A percentile compares a stretch with the other conserved stretches of the same genome.
phyloP scores from a whole-genome alignment of 2,113 vertebrate genomes.

The Stegostoma tigrinum region DNA sequence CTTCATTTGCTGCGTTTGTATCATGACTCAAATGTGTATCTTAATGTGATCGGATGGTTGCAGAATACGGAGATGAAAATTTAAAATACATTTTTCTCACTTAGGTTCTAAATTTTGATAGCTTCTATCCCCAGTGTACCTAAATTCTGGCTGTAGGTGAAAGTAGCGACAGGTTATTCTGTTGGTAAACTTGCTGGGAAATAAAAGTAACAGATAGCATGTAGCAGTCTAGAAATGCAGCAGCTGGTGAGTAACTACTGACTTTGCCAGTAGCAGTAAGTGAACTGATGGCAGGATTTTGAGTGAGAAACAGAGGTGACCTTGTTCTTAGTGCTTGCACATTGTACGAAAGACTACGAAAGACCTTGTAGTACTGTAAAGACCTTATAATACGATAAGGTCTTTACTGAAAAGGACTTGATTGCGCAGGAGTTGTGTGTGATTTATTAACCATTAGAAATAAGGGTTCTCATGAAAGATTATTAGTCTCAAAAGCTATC shows the following conservation, averaged over 20 bases:
- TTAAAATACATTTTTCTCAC: not conserved
- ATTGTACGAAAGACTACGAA: not conserved
- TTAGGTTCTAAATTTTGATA: not conserved
- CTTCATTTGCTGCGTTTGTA: not conserved
- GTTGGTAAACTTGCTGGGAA: not conserved
- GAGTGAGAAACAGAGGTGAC: conserved; percentile 26
- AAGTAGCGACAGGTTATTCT: not conserved
- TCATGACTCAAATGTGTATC: not conserved
- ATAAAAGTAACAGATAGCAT: not conserved
- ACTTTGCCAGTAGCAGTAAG: not conserved
- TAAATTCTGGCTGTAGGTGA: not conserved
- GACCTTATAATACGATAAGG: not conserved
- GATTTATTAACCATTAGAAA: not conserved
- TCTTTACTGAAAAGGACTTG: not conserved
- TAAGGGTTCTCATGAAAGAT: not conserved
- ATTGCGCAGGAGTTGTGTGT: not conserved
- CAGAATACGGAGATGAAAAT: not conserved
- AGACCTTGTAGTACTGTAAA: not conserved
- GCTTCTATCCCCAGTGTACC: not conserved
- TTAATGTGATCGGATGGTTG: not conserved
- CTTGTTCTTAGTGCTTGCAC: conserved; percentile 21
- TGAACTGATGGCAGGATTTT: not conserved
- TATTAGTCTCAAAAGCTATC: no score
- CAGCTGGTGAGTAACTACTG: not conserved
- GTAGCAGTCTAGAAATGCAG: not conserved